Base-by-base conservation (phyloP, 2,113 vertebrate species). In the Mionectes macconnelli region DNA sequence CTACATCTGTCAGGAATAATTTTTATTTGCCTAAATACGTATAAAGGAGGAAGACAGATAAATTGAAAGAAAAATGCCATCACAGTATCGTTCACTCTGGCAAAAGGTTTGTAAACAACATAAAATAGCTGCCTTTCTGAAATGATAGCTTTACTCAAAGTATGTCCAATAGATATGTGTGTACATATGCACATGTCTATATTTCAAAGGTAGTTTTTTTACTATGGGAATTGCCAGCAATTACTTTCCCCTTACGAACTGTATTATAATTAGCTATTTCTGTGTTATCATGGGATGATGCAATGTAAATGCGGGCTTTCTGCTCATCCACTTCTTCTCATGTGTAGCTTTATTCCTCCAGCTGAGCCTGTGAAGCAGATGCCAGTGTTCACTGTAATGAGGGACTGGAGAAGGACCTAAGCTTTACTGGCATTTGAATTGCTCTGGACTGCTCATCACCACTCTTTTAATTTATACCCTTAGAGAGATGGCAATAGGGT, bases 401-500 rank as follows among this genome's bases (percentile, higher is more conserved):
- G 93, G 95, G 96, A 93, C 90, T 96, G 94, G 89, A 97, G 97
- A 96, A 96, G 95, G 94, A 97, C 97, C 94, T 95, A 95, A 96
- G 92, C 91, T 97, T 97, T 97, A 96, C 96, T 16, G 39, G 82
- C 93, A 94, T 98, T 97, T 98, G 97, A 98, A 98, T 98, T 97
- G 96, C 96, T 96, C 96, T 94, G 96, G 96, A 95, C 94, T 87
- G 97, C 97, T 98, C 97, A 97, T 97, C 97, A 97, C 89, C 97
- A 97, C 91, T 96, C 90, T 94, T 97, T 96, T 97, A 98, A 98
- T 98, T 98, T 98, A 97, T 96, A 97, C 94, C 95, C 97, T 97
- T 91, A 94, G 96, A 97, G 97, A 96, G 95, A 97, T 93, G 95
- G 98, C 97, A 97, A 98, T 94, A 97, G 97, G 85, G 96, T 96